Evolutionary conservation across 2,797 vertebrate species (phyloP).

Genomic region (Leptoclinus maculatus): DNA sequence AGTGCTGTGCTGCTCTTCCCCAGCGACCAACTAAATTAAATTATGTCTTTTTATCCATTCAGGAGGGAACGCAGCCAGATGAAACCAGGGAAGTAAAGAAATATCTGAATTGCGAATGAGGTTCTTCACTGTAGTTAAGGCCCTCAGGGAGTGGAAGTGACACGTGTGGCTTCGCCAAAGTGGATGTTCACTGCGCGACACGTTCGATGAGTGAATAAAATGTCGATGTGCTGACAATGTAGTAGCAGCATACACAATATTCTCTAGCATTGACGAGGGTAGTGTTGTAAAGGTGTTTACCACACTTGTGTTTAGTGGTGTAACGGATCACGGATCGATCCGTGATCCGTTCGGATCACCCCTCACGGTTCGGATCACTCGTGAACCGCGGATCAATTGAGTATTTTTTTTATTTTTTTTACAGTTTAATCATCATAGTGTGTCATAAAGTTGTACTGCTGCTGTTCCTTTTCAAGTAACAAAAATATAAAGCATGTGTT

Average conservation of each 20-base stretch:
- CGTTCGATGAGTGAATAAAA: constrained; percentile 50
- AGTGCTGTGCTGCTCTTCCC: constrained; percentile 57
- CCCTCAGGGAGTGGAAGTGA: constrained; percentile 36
- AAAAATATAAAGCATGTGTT: too few relatives aligned
- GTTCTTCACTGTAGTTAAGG: constrained; percentile 40
- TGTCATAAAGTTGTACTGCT: too few relatives aligned
- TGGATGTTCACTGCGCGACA: constrained; percentile 48
- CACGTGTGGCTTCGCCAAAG: constrained; percentile 48
- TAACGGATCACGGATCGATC: too few relatives aligned
- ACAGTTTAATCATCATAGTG: too few relatives aligned
- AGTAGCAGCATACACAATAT: constrained; percentile 12
- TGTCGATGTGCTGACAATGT: constrained; percentile 26
- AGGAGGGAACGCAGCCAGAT: constrained; percentile 62
- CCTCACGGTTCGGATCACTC: too few relatives aligned
- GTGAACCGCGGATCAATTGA: too few relatives aligned
- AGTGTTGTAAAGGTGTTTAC: constrained; percentile 6
- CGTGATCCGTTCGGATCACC: too few relatives aligned
- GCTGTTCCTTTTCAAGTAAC: too few relatives aligned
- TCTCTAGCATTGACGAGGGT: constrained; percentile 18
- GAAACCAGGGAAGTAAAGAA: constrained; percentile 55
- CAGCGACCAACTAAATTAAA: constrained; percentile 67
- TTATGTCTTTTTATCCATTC: constrained; percentile 73
- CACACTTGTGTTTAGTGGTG: constrained; percentile 3
- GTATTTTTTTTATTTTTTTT: too few relatives aligned
- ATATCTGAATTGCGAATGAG: constrained; percentile 62